phyloP scores from a whole-genome alignment of 2,888 invertebrate species.

The Drosophila colorata region DNA sequence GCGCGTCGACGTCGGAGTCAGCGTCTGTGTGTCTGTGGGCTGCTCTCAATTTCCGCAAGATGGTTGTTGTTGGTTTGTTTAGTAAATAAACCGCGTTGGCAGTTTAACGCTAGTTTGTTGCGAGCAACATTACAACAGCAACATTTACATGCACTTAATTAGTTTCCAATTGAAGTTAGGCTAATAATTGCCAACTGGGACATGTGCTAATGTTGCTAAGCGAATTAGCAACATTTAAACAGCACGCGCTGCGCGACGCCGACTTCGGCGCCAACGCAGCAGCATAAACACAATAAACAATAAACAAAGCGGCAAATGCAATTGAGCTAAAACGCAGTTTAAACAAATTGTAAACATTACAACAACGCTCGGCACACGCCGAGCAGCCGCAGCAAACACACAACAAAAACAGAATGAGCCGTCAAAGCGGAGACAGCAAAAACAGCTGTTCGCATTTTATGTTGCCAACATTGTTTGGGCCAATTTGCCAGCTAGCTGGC shows the following conservation, averaged over 20 bases:
- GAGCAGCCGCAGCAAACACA: conserved; percentile 17
- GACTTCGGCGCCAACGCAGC: conserved; percentile 9
- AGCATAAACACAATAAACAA: conserved; percentile 19
- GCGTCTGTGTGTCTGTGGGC: conserved; percentile 55
- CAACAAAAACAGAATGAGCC: conserved; percentile 52
- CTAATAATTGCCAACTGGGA: conserved; percentile 1
- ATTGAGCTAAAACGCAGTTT: conserved; percentile 16
- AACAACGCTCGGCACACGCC: conserved; percentile 4
- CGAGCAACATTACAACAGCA: conserved; percentile 5
- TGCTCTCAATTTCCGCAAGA: conserved; percentile 56
- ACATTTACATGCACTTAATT: neutral
- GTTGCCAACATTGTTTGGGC: conserved; percentile 18
- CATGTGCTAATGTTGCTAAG: conserved; percentile 15
- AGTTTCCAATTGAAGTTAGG: conserved; percentile 16
- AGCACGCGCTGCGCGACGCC: neutral
- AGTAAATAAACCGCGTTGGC: conserved; percentile 34
- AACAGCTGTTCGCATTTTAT: conserved; percentile 65
- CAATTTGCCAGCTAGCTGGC: conserved; percentile 20
- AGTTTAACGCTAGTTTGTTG: neutral
- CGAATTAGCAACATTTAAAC: conserved; percentile 38
- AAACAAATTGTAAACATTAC: conserved; percentile 41
- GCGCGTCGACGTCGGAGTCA: conserved; percentile 1
- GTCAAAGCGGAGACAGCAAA: conserved; percentile 41
- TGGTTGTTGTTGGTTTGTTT: conserved; percentile 15
- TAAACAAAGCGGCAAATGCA: conserved; percentile 13